Evolutionary conservation across 2,113 vertebrate species (phyloP), one percentile per base, ranked within the genome.

Genomic region (Lepus timidus): DNA sequence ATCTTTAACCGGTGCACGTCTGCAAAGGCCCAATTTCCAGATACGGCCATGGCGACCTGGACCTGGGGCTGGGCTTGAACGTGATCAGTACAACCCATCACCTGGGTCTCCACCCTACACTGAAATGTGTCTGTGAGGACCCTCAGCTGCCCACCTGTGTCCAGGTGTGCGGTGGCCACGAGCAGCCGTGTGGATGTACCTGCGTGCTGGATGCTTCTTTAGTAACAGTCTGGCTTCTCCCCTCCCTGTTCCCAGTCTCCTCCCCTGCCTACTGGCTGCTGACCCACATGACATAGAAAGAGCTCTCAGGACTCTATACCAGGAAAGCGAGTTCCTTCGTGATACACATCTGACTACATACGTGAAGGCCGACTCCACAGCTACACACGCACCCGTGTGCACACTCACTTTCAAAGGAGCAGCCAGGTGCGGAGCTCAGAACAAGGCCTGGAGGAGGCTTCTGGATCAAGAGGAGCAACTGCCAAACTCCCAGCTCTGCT

Each of bases 281-380:
- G 39, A 51, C 87, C 81, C 83, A 81, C 49, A n/a, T 51, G 82
- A 29, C 67, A 84, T 44, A 73, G 64, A 9, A 70, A 22, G 49
- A 9, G 9, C 17, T 95, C 85, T 23, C 31, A 31, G 6, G 76
- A 62, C 61, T 70, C 85, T 31, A 27, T 74, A 70, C 13, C 14
- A 44, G 74, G n/a, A 73, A 95, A 61, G 51, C 3, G n/a, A 49
- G 76, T 61, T 75, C 55, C 84, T 88, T 88, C 62, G 67, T 85
- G 87, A 39, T 33, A 73, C 8, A 62, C 52, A 88, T 83, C 36
- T 67, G 74, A 81, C 29, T 75, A 51, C 7, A 65, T 31, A 22
- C 27, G 55, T 39, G n/a, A 52, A 13, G 52, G 70, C 62, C 27
- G 64, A 73, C 89, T 39, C 12, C 27, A n/a, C 39, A 33, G 29